These are phyloP conservation scores for Spinus olivaceus DNA, from an alignment of 2,797 vertebrate species.

Conservation along the genomic window DNA sequence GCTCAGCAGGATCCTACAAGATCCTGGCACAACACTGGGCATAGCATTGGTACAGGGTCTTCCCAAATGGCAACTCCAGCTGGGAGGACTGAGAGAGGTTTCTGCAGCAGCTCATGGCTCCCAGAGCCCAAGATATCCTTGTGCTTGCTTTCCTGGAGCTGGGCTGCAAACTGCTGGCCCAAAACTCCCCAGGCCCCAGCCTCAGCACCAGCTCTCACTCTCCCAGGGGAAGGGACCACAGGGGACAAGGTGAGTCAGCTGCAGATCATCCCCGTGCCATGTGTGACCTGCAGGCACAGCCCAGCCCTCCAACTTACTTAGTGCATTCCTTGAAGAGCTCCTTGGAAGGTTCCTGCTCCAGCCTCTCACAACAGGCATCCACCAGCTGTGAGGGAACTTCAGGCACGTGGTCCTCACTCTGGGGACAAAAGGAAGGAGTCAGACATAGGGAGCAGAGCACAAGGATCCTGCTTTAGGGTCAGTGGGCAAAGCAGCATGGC, in stretches of 20 bases:
- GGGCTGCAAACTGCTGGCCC: neutral
- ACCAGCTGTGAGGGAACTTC: conserved; percentile 86
- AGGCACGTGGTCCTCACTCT: conserved; percentile 89
- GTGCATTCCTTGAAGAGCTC: conserved; percentile 96
- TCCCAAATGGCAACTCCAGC: neutral
- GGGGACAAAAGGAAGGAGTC: conserved; percentile 40
- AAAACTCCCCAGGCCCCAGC: neutral
- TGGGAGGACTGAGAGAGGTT: neutral
- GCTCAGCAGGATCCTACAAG: neutral
- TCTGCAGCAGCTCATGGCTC: neutral
- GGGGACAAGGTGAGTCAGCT: neutral
- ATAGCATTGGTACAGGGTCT: neutral
- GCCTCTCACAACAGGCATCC: conserved; percentile 80
- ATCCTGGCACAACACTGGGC: neutral
- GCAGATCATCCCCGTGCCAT: accelerated
- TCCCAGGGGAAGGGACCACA: neutral
- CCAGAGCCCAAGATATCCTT: neutral
- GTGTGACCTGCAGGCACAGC: neutral
- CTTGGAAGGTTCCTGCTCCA: conserved; percentile 90
- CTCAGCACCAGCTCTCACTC: neutral
- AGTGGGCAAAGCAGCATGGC: neutral
- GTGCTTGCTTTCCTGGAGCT: neutral
- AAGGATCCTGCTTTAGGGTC: neutral
- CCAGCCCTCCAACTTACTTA: conserved; percentile 78
- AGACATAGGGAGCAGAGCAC: neutral